Evolutionary conservation across 2,113 vertebrate species (phyloP), one percentile per base, ranked within the genome.

Genomic region (Hemichromis elongatus): DNA sequence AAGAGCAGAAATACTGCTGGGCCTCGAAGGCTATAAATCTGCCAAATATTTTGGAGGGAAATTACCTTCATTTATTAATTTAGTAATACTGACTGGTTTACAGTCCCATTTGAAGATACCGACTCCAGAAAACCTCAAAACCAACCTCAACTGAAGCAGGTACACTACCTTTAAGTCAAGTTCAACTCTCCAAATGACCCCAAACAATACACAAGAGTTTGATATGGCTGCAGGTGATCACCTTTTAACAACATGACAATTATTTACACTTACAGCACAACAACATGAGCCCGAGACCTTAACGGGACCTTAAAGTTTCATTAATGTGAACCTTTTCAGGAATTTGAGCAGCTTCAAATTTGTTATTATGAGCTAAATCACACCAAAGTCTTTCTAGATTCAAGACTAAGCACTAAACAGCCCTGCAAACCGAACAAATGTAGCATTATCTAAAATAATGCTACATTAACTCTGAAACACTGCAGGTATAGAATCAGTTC

Each of bases 241-340:
- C 8, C 40, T 68, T 42, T 68, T 5, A 40, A 7, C 40, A 70
- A 70, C 40, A 47, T 70, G 40, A 45, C 13, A 30, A 75, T 30
- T 50, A 52, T 28, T 33, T 1, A 75, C 70, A 13, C 24, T 19
- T 50, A 0, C 45, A 50, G 50, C 30, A 26, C 37, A 12, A 47
- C 37, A 42, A 68, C 37, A 45, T 0, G n/a, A 50, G 4, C n/a
- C 18, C 30, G 24, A 30, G 24, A 47, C 4, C 2, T 26, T 8
- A 6, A 50, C 21, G 21, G 2, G 21, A 35, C 13, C 37, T 45
- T 14, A 26, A 75, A n/a, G 9, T 28, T 47, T 50, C 24, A 73
- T 42, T 12, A 11, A 7, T 47, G 14, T 19, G 42, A 73, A 75
- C 68, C 30, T 50, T 18, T 19, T 1, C 19, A 63, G 45, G 42